Percentiles rank a stretch among this genome's conserved stretches.
phyloP scores from a whole-genome alignment of 1,140 invertebrate species.

The Bathynomus jamesi region DNA sequence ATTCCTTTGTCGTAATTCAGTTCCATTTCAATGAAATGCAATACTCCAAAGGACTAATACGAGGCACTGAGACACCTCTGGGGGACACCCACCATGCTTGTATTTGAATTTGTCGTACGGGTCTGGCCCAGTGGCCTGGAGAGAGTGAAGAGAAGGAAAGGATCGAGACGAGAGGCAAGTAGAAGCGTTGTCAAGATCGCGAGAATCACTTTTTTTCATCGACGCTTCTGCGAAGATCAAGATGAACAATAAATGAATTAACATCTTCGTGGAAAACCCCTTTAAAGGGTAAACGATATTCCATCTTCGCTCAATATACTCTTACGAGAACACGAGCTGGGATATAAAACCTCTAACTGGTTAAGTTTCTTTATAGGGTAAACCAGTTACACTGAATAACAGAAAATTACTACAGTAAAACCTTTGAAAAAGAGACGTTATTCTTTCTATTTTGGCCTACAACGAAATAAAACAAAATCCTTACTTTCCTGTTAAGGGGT shows the following conservation, averaged over 20 bases:
- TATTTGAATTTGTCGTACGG: slow-evolving; percentile 51
- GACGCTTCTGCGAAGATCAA: too few relatives aligned
- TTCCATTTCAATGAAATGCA: too few relatives aligned
- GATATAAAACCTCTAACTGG: neutral
- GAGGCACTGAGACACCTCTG: too few relatives aligned
- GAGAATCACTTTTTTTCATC: slow-evolving; percentile 25
- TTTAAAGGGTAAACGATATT: neutral
- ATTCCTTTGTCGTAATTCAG: too few relatives aligned
- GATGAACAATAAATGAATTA: slow-evolving; percentile 1
- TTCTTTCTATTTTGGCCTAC: too few relatives aligned
- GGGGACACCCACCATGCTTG: slow-evolving; percentile 48
- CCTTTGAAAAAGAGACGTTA: too few relatives aligned
- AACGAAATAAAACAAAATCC: too few relatives aligned
- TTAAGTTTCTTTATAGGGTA: neutral
- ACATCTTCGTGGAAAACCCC: neutral
- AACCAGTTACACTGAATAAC: too few relatives aligned
- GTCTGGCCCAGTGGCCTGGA: slow-evolving; percentile 46
- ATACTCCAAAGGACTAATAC: too few relatives aligned
- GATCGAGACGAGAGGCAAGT: slow-evolving; percentile 28
- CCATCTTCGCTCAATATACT: neutral
- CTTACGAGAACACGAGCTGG: neutral
- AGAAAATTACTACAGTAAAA: too few relatives aligned
- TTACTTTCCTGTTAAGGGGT: too few relatives aligned
- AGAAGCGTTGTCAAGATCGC: neutral
- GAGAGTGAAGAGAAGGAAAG: slow-evolving; percentile 32